A percentile compares a stretch with the other conserved stretches of the same genome.
phyloP scores from a whole-genome alignment of 2,113 vertebrate species.

The Lasiurus cinereus region DNA sequence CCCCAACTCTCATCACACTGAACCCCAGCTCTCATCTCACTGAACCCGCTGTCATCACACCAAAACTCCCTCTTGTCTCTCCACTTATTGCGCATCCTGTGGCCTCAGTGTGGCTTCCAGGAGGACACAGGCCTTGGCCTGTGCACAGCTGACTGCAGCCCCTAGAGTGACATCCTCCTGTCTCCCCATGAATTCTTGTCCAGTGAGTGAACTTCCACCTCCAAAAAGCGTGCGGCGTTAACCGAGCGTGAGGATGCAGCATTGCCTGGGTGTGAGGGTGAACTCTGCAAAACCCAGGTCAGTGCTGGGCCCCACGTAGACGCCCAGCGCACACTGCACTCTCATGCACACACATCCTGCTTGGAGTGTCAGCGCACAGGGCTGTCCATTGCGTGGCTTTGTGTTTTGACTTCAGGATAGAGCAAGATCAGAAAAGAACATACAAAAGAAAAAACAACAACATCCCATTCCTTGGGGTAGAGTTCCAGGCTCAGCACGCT shows the following conservation, averaged over 20 bases:
- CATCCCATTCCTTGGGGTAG: neutral
- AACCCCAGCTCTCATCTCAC: too few relatives aligned
- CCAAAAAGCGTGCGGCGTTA: accelerated
- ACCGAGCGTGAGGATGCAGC: accelerated
- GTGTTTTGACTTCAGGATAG: neutral
- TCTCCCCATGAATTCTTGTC: neutral
- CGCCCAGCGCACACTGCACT: accelerated
- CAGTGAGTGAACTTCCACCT: neutral
- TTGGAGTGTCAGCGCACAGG: neutral
- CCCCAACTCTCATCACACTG: neutral
- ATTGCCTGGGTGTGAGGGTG: accelerated
- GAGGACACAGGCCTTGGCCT: neutral
- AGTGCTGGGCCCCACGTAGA: accelerated
- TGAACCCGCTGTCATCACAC: neutral
- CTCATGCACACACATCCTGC: neutral
- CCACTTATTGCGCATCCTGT: neutral
- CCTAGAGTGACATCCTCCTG: neutral
- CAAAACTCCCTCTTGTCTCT: neutral
- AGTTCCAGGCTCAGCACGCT: neutral
- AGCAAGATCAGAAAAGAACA: neutral
- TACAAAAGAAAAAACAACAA: neutral
- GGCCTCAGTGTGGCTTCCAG: accelerated
- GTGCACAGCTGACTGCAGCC: neutral
- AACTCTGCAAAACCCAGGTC: neutral
- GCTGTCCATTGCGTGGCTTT: neutral